Base-by-base conservation (phyloP, 2,888 invertebrate species). In the Noctuana brunneofusca region DNA sequence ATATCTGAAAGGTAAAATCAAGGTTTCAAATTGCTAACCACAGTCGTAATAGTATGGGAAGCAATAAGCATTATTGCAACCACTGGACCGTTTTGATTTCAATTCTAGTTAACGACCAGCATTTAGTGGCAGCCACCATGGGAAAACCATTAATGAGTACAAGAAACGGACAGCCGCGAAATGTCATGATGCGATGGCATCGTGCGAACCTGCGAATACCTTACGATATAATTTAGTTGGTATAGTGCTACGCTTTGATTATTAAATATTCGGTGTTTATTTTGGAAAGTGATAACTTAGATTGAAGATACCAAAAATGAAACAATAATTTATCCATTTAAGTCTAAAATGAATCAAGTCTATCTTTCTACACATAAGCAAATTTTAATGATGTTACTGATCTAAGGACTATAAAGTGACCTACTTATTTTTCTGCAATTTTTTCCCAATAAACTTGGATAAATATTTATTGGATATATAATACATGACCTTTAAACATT, bases 21-120 rank as follows among this genome's bases (percentile, higher is more conserved):
- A 52, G 35, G 38, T 16, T 46, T 52, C 30, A 35, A 50, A 53
- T 53, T 53, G 24, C 20, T 43, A 1, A 53, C 59, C 43, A 32
- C 53, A 46, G 22, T 20, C 8, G 14, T 32, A 38, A 38, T 38
- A 38, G 18, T 59, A 53, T 27, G 46, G 46, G 46, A 59, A 59
- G 53, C 46, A 53, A 59, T 53, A 59, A 53, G 43, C 49, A 38
- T 32, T 52, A 59, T 46, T 53, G 32, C 43, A 53, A 59, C 46
- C 46, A 48, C 54, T 55, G 48, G n/a, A 38, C 60, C 54, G 49
- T 62, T 60, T 62, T 55, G 60, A 62, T 62, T 49, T 49, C 35
- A 48, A 55, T 32, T 48, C 54, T 49, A 60, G 46, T 60, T 53
- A 54, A 60, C 35, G 60, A 60, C 49, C 24, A 58, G 35, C 60